Conservation (phyloP, 2,888 invertebrate genomes). For the Andricus quercusramuli region DNA sequence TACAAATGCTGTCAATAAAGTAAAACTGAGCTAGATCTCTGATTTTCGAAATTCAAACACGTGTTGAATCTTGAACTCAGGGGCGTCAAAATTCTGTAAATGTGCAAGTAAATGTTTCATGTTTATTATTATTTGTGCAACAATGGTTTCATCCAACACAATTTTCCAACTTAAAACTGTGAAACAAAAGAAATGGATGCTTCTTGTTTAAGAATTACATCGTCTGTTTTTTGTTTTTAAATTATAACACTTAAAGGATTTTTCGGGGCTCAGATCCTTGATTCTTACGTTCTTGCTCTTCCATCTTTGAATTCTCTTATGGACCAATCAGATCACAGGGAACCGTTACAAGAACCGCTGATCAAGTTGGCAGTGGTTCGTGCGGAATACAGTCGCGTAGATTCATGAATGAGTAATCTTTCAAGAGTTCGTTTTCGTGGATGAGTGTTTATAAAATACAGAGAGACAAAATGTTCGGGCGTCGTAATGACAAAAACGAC, state of each 20-base stretch:
- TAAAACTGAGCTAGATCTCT: neutral
- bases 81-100: neutral
- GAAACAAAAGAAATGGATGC: neutral
- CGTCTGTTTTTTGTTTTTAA: neutral
- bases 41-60: neutral
- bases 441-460: conserved; percentile 1
- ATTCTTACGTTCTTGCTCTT: neutral
- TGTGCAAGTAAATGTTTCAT: neutral
- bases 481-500: neutral
- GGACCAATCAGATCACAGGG: conserved; percentile 1
- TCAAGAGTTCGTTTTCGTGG: neutral
- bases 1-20: neutral
- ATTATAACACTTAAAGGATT: neutral
- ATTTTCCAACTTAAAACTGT: neutral
- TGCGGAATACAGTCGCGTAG: neutral
- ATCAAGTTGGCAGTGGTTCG: neutral
- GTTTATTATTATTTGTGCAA: neutral
- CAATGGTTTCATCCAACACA: neutral
- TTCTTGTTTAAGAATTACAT: neutral
- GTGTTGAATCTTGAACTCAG: neutral
- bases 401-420: neutral
- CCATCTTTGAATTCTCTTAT: neutral
- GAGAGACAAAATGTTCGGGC: conserved; percentile 4
- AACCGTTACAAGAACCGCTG: neutral
- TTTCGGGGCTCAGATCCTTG: neutral